Evolutionary conservation across 2,113 vertebrate species (phyloP), one percentile per base, ranked within the genome.

Genomic region (Psephotus haematonotus): DNA sequence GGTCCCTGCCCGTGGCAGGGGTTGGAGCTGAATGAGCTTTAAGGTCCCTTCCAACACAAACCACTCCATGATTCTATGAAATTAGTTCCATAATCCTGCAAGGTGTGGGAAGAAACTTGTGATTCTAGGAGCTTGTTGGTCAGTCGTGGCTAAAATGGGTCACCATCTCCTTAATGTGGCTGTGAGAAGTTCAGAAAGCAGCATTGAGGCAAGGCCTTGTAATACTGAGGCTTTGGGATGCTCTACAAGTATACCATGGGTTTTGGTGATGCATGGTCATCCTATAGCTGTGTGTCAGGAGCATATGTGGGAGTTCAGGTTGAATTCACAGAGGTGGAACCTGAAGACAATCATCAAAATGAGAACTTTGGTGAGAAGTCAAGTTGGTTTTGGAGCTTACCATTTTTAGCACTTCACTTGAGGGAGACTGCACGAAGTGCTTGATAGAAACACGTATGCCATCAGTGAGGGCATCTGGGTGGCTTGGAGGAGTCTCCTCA

Each of bases 191-290:
- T 13, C 11, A 19, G 53, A 37, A 69, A 75, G 39, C 55, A 43
- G 55, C 27, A 25, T 27, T 25, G 76, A 62, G 72, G 31, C 20
- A 33, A 65, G 17, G 13, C 87, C 62, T 70, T 47, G 11, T 47
- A 8, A 17, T 0, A 0, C 1, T 49, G 59, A 24, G 49, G 37
- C 28, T 4, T 8, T 10, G 52, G 39, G n/a, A 28, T 77, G 18
- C 33, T 83, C 23, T 28, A 14, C 47, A 37, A 81, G 20, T 43
- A 15, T 9, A 3, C 49, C 7, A 1, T 10, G 52, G 27, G 6
- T 22, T 77, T 76, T 39, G 59, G 16, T 22, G 60, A 8, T 69
- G 50, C 13, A 2, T 29, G 39, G 41, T 47, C 53, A 74, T 55
- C 46, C 47, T 33, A 28, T 82, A 35, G 6, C 31, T 15, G 49